These are phyloP conservation scores for Dusona sp. DNA, from an alignment of 2,888 invertebrate genomes.

Conservation along the genomic window DNA sequence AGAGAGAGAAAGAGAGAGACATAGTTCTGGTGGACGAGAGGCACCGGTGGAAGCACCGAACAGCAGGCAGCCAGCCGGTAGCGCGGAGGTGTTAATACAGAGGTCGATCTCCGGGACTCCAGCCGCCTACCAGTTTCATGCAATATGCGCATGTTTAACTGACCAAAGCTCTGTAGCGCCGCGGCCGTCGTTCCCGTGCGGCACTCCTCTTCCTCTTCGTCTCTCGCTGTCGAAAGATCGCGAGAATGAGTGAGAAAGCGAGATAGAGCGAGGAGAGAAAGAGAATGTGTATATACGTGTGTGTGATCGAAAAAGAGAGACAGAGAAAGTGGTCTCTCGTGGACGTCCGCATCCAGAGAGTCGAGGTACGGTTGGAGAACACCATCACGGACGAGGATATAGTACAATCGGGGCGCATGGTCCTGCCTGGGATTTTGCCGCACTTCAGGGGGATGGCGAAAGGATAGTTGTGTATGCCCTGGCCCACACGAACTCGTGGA, in stretches of 20 bases:
- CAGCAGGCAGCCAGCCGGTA: constrained; percentile 70
- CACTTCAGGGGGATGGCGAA: constrained; percentile 48
- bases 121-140: constrained; percentile 84
- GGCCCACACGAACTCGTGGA: constrained; percentile 32
- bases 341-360: constrained; percentile 27
- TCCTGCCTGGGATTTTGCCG: constrained; percentile 48
- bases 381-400: constrained; percentile 47
- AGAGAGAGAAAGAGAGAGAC: constrained; percentile 41
- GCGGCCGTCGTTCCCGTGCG: constrained; percentile 70
- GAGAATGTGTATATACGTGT: background rate
- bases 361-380: constrained; percentile 44
- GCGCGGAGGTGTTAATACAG: constrained; percentile 84
- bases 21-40: constrained; percentile 55
- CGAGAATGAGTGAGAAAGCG: constrained; percentile 41
- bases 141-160: constrained; percentile 85
- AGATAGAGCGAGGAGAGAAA: background rate
- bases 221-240: constrained; percentile 65
- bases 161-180: constrained; percentile 82
- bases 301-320: background rate
- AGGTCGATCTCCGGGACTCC: constrained; percentile 82
- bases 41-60: constrained; percentile 66
- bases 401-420: constrained; percentile 50
- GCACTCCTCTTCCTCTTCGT: constrained; percentile 67
- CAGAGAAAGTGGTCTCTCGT: constrained; percentile 15
- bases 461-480: constrained; percentile 49